Base-by-base conservation (phyloP, 2,888 invertebrate genomes). In the Pristionchus japonicus region DNA sequence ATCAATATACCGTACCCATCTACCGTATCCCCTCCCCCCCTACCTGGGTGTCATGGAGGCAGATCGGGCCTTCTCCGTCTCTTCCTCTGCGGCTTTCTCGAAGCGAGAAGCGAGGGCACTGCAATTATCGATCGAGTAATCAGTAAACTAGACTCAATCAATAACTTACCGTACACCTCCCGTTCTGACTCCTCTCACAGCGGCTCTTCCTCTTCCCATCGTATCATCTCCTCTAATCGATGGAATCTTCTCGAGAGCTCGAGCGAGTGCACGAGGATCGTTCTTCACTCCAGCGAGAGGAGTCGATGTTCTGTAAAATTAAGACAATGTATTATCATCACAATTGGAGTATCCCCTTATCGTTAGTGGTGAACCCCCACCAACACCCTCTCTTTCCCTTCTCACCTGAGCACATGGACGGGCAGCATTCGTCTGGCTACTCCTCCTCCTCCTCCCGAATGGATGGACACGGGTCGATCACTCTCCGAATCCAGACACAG, bases 21-120 rank as follows among this genome's bases (percentile, higher is more conserved):
- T 74, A 34, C 74, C 20, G 74, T 74, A 34, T 37, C 40, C 74
- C 27, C 74, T 61, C 61, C 61, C n/a, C 67, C 34, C 17, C 13
- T 67, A 37, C 84, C 37, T 84, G 61, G 82, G 84, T 37, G 84
- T 84, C 57, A 61, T 47, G 27, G 61, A 61, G 17, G 82, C 52
- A 31, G 82, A 37, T 40, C 61, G 57, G 1, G 84, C 84, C 27
- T 49, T 57, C 37, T 37, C 57, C 43, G 61, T 40, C 61, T 84
- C 61, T 31, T 84, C 61, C 37, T 57, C 61, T n/a, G 84, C 84
- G 57, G 61, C 84, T n/a, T 57, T 61, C 84, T 84, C 84, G 43
- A 84, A 84, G 17, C 84, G 84, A 84, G 84, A 84, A 3, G 84
- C 84, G 17, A 84, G 61, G 11, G 84, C 84, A n/a, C 84, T 84